Base-by-base conservation (phyloP, 1,140 invertebrate species). In the Leptinotarsa lineolata region DNA sequence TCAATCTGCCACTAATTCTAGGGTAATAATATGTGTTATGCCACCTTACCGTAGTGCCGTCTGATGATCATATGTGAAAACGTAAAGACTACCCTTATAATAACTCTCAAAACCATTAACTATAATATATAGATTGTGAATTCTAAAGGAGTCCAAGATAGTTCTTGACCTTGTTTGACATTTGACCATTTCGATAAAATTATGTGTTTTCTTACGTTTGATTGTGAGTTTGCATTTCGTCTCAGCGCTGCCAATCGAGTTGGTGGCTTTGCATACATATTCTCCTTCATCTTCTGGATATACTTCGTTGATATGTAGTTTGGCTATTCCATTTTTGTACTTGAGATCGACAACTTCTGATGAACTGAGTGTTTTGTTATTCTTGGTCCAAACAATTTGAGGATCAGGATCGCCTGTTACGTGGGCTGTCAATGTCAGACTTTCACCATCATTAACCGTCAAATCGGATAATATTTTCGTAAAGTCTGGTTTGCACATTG, bases 201-300 rank as follows among this genome's bases (percentile, higher is more conserved):
- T 39, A 39, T 39, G 0, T 39, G 11, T 39, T 39, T 30, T 39
- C 90, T 90, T 87, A 96, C 94, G 89, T 88, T 93, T 93, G 58
- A 97, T 90, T 67, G 89, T 91, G 65, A 97, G 88, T 81, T 91
- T 93, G 86, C 93, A 95, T 77, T 91, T 91, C 45, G 95, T 96
- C 80, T 94, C 93, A 1, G 90, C 88, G 21, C 90, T 88, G 73
- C 95, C 95, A 73, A 96, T 89, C 69, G 94, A 94, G 86, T 98
- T 99, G 65, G 90, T 94, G 44, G 97, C 97, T 81, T 92, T 92
- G 82, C 96, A 96, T 6, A 90, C 88, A 82, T 96, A 97, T 71
- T 91, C 89, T 39, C 95, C 96, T 83, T 95, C 95, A 85, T 98
- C 96, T 86, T 97, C 95, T 2, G 95, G 95, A 88, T 95, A 97